These are phyloP conservation scores for Geopemphigus sp. DNA, from an alignment of 1,140 invertebrate genomes.

Conservation along the genomic window DNA sequence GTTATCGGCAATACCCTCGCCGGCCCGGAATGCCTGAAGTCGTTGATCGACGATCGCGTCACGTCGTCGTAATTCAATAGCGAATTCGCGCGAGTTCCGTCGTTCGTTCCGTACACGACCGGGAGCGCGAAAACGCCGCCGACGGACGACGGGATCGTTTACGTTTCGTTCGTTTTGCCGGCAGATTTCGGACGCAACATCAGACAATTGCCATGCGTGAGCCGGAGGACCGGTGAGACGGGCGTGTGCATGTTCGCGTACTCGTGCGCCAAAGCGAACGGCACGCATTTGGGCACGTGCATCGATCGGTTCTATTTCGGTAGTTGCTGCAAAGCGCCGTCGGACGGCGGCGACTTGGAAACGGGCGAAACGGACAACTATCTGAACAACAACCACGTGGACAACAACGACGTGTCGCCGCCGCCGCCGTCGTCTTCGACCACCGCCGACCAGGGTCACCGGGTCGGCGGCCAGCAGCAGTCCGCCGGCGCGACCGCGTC, in stretches of 20 bases:
- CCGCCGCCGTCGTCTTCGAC: neutral
- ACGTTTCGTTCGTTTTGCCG: too few relatives aligned
- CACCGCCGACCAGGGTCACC: neutral
- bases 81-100: too few relatives aligned
- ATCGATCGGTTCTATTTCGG: constrained; percentile 90
- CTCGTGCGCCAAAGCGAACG: constrained; percentile 86
- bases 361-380: constrained; percentile 53
- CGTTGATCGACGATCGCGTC: too few relatives aligned
- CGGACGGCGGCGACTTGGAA: constrained; percentile 56
- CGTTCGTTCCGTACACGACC: too few relatives aligned
- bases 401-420: constrained; percentile 10
- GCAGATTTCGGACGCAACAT: constrained; percentile 78
- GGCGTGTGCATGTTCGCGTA: constrained; percentile 93
- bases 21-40: too few relatives aligned
- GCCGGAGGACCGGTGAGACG: constrained; percentile 70
- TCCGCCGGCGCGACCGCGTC: too few relatives aligned
- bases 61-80: too few relatives aligned
- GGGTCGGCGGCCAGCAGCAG: neutral
- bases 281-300: constrained; percentile 85
- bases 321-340: constrained; percentile 76
- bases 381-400: constrained; percentile 51
- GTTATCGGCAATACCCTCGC: too few relatives aligned
- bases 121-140: too few relatives aligned
- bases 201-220: constrained; percentile 80
- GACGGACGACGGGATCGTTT: too few relatives aligned